phyloP scores from a whole-genome alignment of 2,797 vertebrate species.

The Enteromius afrohamiltoni region DNA sequence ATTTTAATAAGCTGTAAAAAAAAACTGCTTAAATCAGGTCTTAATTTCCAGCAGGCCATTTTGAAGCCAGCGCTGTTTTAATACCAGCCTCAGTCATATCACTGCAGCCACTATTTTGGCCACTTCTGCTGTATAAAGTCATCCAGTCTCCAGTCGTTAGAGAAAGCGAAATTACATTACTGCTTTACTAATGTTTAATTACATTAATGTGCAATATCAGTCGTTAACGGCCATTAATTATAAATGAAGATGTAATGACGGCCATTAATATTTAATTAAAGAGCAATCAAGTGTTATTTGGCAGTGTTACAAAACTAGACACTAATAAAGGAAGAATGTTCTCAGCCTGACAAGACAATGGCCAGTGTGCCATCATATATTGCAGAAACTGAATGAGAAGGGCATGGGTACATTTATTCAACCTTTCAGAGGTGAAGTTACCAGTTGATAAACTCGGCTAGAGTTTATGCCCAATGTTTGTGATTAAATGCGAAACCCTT shows the following conservation, averaged over 20 bases:
- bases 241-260: conserved; percentile 84
- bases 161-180: conserved; percentile 67
- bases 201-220: conserved; percentile 84
- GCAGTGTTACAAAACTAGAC: conserved; percentile 83
- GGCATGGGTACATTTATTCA: conserved; percentile 46
- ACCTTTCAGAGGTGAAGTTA: conserved; percentile 22
- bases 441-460: background rate
- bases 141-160: conserved; percentile 64
- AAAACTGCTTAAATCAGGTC: background rate
- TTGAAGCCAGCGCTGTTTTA: conserved; percentile 18
- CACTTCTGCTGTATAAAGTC: conserved; percentile 62
- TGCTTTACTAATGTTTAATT: conserved; percentile 80
- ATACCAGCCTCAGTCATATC: conserved; percentile 31
- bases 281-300: conserved; percentile 87
- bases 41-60: conserved; percentile 10
- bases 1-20: background rate
- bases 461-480: background rate
- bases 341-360: conserved; percentile 68
- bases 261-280: conserved; percentile 87
- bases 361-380: conserved; percentile 32
- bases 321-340: conserved; percentile 77
- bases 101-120: conserved; percentile 43
- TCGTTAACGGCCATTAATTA: conserved; percentile 82
- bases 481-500: background rate
- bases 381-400: conserved; percentile 36